A percentile compares a stretch with the other conserved stretches of the same genome.
phyloP scores from a whole-genome alignment of 2,797 vertebrate species.

The Gadopsis bispinosus region DNA sequence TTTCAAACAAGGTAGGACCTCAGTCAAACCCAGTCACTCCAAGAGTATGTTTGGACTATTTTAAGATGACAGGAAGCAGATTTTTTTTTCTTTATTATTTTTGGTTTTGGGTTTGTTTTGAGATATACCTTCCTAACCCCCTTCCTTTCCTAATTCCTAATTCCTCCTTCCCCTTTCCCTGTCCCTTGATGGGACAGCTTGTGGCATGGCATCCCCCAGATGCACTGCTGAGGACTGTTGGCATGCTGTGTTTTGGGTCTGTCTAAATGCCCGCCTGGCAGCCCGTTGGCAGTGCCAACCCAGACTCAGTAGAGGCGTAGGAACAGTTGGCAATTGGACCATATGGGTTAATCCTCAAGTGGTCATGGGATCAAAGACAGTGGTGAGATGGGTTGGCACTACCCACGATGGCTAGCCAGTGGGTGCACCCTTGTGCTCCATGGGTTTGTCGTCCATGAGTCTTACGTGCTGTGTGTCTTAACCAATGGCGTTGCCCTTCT shows the following conservation, averaged over 20 bases:
- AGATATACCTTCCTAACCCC: slow-evolving; percentile 64
- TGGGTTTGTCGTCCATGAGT: slow-evolving; percentile 84
- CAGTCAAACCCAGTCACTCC: slow-evolving; percentile 69
- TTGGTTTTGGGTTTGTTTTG: slow-evolving; percentile 70
- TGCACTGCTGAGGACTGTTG: slow-evolving; percentile 83
- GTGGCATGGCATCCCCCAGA: slow-evolving; percentile 86
- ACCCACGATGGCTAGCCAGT: slow-evolving; percentile 68
- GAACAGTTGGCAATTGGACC: slow-evolving; percentile 51
- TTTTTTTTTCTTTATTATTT: slow-evolving; percentile 74
- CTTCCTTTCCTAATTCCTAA: slow-evolving; percentile 50
- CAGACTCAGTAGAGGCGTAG: slow-evolving; percentile 57
- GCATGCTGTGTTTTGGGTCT: slow-evolving; percentile 86
- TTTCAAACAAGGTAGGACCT: slow-evolving; percentile 81
- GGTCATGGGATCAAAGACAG: slow-evolving; percentile 48
- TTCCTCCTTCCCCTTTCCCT: slow-evolving; percentile 43
- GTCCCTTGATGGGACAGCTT: slow-evolving; percentile 76
- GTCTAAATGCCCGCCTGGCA: slow-evolving; percentile 77
- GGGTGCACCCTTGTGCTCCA: slow-evolving; percentile 75
- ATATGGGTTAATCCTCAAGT: slow-evolving; percentile 47
- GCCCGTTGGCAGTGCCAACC: slow-evolving; percentile 81
- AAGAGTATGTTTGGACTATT: slow-evolving; percentile 56
- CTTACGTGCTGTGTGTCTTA: slow-evolving; percentile 83
- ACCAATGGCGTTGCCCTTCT: slow-evolving; percentile 83
- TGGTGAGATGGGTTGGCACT: slow-evolving; percentile 75
- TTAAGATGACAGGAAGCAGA: slow-evolving; percentile 50